These are phyloP conservation scores for Drosophila paracracens DNA, from an alignment of 2,888 invertebrate genomes.

Conservation along the genomic window DNA sequence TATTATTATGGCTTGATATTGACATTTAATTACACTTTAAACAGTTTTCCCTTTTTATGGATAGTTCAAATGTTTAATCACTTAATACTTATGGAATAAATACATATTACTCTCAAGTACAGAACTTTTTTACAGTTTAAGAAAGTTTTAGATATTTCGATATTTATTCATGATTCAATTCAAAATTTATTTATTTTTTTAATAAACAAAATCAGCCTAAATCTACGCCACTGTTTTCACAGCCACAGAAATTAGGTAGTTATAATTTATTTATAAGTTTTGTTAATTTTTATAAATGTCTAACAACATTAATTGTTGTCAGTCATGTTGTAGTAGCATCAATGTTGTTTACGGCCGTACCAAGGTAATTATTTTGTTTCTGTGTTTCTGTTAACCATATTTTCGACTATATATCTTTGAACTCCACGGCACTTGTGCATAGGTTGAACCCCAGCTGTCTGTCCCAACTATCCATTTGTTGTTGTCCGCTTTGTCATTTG, in stretches of 20 bases:
- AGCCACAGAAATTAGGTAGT: slow-evolving; percentile 3
- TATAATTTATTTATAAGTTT: slow-evolving; percentile 57
- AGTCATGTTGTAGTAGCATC: slow-evolving; percentile 69
- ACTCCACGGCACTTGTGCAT: slow-evolving; percentile 60
- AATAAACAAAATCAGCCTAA: neutral
- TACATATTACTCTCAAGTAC: neutral
- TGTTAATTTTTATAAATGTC: slow-evolving; percentile 25
- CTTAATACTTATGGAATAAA: neutral
- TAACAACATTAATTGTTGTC: slow-evolving; percentile 40
- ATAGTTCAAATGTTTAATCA: neutral
- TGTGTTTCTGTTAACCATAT: slow-evolving; percentile 38
- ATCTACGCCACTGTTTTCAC: slow-evolving; percentile 39
- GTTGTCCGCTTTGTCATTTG: slow-evolving; percentile 37
- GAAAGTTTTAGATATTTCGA: neutral
- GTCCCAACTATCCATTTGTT: slow-evolving; percentile 16
- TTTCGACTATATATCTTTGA: slow-evolving; percentile 64
- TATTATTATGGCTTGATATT: neutral
- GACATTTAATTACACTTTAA: neutral
- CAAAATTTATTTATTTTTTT: too few relatives aligned
- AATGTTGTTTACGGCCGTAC: slow-evolving; percentile 50
- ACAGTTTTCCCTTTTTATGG: neutral
- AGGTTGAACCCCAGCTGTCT: slow-evolving; percentile 25
- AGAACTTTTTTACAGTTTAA: neutral
- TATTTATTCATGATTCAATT: neutral
- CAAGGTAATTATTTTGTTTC: slow-evolving; percentile 71